Evolutionary conservation across 2,113 vertebrate genomes (phyloP), one percentile per base, ranked within the genome.

Genomic region (Ranitomeya variabilis): DNA sequence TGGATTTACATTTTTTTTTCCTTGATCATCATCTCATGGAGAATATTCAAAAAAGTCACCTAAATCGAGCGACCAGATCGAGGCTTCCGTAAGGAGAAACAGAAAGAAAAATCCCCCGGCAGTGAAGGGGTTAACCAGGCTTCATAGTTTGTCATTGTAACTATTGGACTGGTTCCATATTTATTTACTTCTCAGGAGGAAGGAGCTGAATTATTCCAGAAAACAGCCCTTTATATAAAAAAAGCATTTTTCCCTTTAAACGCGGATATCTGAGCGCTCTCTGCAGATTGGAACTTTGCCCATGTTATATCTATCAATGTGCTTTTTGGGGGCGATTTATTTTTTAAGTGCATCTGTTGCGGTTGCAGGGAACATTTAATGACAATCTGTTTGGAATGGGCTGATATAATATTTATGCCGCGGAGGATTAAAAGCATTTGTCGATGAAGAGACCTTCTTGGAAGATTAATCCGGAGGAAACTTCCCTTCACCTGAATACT

Each of bases 401-500:
- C 83, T 55, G 31, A 82, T 89, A 74, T 74, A 89, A 78, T 89
- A 89, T 89, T 86, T 86, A 74, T 82, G 69, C 89, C 21, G 69
- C 59, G 21, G 54, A 62, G 59, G 86, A 52, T 86, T 69, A 45
- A 84, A 54, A 55, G 66, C 64, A 69, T 67, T 71, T 54, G 64
- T 69, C 13, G 45, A 71, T 84, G 82, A 55, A 23, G 15, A 71
- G 82, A 10, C 51, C 6, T 84, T 18, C 45, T 71, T 54, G 67
- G 82, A 84, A 69, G 64, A 69, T 54, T 83, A 83, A 52, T 69
- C 64, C 16, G 10, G 37, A 51, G 62, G 37, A 51, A 19, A 15
- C n/a, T 59, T 80, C 23, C 54, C 26, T 12, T 83, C 45, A 54
- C 64, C 51, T 84, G 31, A 83, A 66, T 11, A 37, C 31, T 15